Base-by-base conservation (phyloP, 2,797 vertebrate species). In the Peromyscus attwateri region DNA sequence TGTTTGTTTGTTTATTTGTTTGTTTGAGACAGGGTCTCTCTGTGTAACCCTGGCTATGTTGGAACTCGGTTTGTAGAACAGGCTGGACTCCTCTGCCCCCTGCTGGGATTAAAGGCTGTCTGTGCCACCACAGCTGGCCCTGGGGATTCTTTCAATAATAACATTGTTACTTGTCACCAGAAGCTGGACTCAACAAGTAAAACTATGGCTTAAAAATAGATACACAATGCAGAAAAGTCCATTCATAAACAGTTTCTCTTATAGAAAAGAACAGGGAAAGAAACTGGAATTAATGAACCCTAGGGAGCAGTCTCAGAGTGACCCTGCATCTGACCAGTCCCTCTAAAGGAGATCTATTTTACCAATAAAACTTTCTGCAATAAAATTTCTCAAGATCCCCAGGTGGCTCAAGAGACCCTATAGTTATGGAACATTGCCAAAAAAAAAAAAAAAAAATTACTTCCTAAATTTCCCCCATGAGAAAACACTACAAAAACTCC, bases 301-400 rank as follows among this genome's bases (percentile, higher is more conserved):
- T 27, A 85, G n/a, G 90, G 17, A 62, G 40, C 80, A 90, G 55
- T 49, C 73, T 64, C 55, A 64, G 93, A 75, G 43, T 4, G 7
- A 81, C 10, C 29, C 70, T 37, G 19, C 21, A 31, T 2, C 19
- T 29, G 13, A 84, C n/a, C 17, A 68, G 46, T 34, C 62, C 46
- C 66, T 87, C n/a, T 66, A 89, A 85, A 17, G 23, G 34, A 57
- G 6, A 6, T 81, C 34, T 57, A n/a, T 57, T 79, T 84, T n/a
- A 93, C n/a, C 87, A n/a, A 93, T 49, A 95, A 91, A 77, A 95
- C 49, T 76, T 83, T 68, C 55, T 71, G 19, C 73, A 81, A 34
- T 21, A 81, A 85, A 88, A 73, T 60, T 73, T 85, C 13, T 83
- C 11, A 93, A 92, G 87, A 64, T n/a, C 62, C 52, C 91, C 66